Evolutionary conservation across 2,113 vertebrate species (phyloP).

Genomic region (Marcusenius ussheri): DNA sequence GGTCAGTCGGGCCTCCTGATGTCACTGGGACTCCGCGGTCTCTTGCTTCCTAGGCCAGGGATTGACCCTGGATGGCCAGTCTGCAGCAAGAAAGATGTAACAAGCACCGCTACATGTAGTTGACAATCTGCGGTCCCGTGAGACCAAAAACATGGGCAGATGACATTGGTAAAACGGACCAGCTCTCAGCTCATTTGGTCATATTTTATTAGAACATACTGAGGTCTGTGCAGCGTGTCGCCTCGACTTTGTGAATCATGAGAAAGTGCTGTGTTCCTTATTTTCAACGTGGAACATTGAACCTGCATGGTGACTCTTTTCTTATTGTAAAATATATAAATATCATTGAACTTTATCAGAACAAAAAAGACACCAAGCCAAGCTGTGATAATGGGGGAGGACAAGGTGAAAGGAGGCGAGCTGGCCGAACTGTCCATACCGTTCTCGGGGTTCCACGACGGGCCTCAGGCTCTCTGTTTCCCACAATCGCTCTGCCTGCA

Average conservation of each 20-base stretch:
- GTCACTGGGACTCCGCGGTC: background rate
- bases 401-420: background rate
- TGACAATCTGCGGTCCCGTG: background rate
- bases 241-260: background rate
- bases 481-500: slow-evolving; percentile 36
- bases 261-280: background rate
- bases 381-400: background rate
- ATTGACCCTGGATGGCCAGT: background rate
- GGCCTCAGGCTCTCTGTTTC: slow-evolving; percentile 55
- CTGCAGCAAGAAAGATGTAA: background rate
- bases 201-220: background rate
- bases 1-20: background rate
- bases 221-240: background rate
- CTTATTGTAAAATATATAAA: background rate
- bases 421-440: background rate
- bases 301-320: background rate
- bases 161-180: background rate
- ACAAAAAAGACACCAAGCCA: background rate
- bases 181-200: background rate
- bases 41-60: background rate
- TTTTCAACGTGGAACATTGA: background rate
- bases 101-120: background rate
- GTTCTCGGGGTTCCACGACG: background rate
- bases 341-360: background rate
- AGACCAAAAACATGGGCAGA: background rate